Conservation (phyloP, 2,888 invertebrate species). For the Machimus atricapillus region DNA sequence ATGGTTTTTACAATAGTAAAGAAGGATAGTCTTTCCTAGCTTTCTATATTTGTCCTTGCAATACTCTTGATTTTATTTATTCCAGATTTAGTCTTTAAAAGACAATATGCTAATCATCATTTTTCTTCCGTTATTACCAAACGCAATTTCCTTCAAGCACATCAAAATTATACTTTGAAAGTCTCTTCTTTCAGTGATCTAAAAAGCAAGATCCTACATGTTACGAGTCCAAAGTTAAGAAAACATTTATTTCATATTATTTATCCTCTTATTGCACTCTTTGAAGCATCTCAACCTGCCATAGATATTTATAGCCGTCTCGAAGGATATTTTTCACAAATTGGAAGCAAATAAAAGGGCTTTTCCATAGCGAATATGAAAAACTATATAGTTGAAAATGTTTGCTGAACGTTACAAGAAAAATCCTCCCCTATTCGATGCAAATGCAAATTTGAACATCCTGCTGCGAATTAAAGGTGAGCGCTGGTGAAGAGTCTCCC, state of each 20-base stretch:
- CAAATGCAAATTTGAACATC: not conserved
- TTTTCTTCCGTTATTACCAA: too few relatives aligned
- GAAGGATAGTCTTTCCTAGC: too few relatives aligned
- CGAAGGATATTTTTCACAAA: not conserved
- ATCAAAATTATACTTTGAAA: not conserved
- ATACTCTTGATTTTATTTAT: too few relatives aligned
- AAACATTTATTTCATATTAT: not conserved
- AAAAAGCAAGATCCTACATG: not conserved
- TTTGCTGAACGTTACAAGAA: not conserved
- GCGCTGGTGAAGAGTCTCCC: not conserved
- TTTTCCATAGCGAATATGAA: not conserved
- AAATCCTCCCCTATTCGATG: not conserved
- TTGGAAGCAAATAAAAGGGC: not conserved
- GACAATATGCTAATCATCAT: too few relatives aligned
- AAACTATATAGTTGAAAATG: not conserved
- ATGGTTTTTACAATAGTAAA: too few relatives aligned
- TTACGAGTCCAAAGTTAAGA: not conserved
- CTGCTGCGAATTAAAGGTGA: not conserved
- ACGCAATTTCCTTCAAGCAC: not conserved
- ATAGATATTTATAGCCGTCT: not conserved
- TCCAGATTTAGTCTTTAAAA: too few relatives aligned
- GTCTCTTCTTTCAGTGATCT: not conserved
- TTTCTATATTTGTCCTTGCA: too few relatives aligned
- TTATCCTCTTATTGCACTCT: not conserved
- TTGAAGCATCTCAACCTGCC: not conserved